Base-by-base conservation (phyloP, 1,140 invertebrate genomes). In the Pseudomyrmex sp. region DNA sequence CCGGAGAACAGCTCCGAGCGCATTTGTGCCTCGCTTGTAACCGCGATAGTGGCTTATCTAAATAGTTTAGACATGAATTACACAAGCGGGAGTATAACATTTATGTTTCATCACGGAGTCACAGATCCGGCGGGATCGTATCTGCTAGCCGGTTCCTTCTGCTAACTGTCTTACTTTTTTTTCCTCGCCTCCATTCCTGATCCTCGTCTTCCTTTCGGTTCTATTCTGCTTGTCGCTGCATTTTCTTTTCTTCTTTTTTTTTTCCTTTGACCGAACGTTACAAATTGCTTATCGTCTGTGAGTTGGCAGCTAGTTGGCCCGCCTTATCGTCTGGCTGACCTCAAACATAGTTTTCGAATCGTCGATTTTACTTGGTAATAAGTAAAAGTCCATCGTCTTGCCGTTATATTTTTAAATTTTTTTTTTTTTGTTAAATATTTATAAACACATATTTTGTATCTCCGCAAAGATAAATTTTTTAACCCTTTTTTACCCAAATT, bases 271-370 rank as follows among this genome's bases (percentile, higher is more conserved):
- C 69, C 84, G 85, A 90, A 91, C 85, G 83, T 92, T 93, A 94
- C 93, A 94, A 94, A 94, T 94, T 94, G 92, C 91, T 94, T 93
- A 93, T 93, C 93, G 88, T 90, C 68, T 56, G 62, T 69, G 69
- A 82, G 85, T 77, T 90, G 91, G 88, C 90, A 90, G 91, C 85
- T 88, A 85, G 86, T 90, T 90, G 82, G 70, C 15, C 56, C 77
- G 48, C 20, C 88, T 93, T 93, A 92, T 93, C 93, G 88, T 83
- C 46, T 82, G 82, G 77, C 84, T 91, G 86, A 91, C 89, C 88
- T 86, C 91, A 88, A 79, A 82, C 79, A 75, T 50, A 54, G 13
- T 68, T 56, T 79, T 69, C 2, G 15, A 79, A 48, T 48, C 13
- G 62, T 73, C 82, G 90, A 92, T 92, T 92, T 91, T 82, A 76